A percentile compares a stretch with the other conserved stretches of the same genome.
These are phyloP conservation scores for Anisognathus igniventris DNA, from an alignment of 2,797 vertebrate genomes.

Conservation along the genomic window DNA sequence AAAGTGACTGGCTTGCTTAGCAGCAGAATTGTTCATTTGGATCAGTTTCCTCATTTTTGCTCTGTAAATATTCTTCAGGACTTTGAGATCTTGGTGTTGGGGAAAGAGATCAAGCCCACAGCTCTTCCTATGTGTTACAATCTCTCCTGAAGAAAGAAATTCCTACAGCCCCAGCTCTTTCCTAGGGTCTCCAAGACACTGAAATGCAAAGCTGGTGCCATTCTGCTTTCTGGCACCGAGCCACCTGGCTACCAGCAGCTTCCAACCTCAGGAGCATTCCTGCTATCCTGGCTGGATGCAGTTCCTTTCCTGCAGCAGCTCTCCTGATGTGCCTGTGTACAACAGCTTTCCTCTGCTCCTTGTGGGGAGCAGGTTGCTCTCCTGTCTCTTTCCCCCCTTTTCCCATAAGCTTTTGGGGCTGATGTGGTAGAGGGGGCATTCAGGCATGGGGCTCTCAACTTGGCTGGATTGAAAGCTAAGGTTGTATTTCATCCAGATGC, in stretches of 20 bases:
- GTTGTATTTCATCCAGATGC: not conserved
- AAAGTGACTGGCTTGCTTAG: not conserved
- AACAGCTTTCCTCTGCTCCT: not conserved
- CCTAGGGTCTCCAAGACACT: not conserved
- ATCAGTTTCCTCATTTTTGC: not conserved
- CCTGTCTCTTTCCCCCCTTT: not conserved
- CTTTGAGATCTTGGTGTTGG: not conserved
- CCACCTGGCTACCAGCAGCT: not conserved
- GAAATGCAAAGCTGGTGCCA: not conserved
- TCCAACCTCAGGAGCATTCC: not conserved
- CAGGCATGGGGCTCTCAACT: not conserved
- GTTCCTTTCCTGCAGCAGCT: not conserved
- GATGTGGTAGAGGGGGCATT: not conserved
- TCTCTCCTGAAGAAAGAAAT: not conserved
- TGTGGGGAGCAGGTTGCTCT: fast-evolving
- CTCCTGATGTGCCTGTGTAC: not conserved
- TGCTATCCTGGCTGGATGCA: not conserved
- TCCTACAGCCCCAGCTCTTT: not conserved
- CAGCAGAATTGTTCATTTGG: not conserved
- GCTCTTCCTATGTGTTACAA: not conserved
- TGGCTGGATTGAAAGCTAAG: not conserved
- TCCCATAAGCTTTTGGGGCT: not conserved
- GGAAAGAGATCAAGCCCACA: not conserved
- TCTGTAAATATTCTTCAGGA: not conserved
- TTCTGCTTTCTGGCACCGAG: not conserved